Base-by-base conservation (phyloP, 2,113 vertebrate species). In the Eretmochelys imbricata region DNA sequence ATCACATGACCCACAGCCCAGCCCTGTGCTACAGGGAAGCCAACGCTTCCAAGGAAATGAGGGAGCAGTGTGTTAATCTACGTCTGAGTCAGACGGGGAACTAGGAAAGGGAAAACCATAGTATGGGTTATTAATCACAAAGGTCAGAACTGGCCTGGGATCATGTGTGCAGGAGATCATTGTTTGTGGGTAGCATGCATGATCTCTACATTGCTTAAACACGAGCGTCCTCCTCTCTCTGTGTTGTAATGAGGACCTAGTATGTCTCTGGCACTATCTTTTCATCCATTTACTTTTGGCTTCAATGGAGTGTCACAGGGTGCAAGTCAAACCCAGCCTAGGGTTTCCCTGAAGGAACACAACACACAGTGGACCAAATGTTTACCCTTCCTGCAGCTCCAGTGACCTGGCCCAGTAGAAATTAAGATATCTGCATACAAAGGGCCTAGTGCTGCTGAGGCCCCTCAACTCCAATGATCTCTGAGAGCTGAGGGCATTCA, bases 1-100 rank as follows among this genome's bases (percentile, higher is more conserved):
- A 81, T 2, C 48, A 49, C 57, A 49, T 54, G 53, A 54, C 19
- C 53, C 19, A 42, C 53, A 54, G 53, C 3, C 1, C 14, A 51
- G 25, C 1, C 0, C 31, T 8, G 5, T 16, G 35, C 20, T 6
- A 35, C 51, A 80, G 19, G 31, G 38, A 51, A 78, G 4, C 22
- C 20, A 53, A 46, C 2, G 3, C 9, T 80, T 69, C 5, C 27
- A 4, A 42, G 38, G 72, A 69, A 79, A 80, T n/a, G 83, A 25
- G 46, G 25, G 46, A 20, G 42, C 50, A 31, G 20, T 20, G 14
- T 12, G 6, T 31, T 62, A 31, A 62, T 62, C 13, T 29, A 62
- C 16, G 35, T 19, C 31, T n/a, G 19, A 38, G 4, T 20, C 65
- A 72, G 75, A 4, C 25, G 9, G 12, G 9, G 35, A 72, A 72